These are phyloP conservation scores for Campoletis sonorensis DNA, from an alignment of 1,140 invertebrate species.

Conservation along the genomic window DNA sequence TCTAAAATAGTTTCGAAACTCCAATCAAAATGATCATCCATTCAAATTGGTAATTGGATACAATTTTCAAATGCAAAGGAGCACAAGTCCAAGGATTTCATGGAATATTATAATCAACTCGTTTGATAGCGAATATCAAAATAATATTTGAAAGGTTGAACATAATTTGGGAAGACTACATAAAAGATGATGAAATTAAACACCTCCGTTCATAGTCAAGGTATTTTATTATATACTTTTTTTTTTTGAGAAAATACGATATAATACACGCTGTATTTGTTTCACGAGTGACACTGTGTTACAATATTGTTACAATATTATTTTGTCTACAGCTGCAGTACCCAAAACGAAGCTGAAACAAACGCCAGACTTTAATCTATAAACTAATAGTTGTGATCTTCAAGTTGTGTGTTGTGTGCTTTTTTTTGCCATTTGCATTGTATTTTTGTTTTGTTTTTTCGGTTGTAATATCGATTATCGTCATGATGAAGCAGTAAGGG, in stretches of 20 bases:
- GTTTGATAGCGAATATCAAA: too few relatives aligned
- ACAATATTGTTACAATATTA: conserved; percentile 27
- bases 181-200: too few relatives aligned
- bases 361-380: conserved; percentile 1
- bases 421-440: background rate
- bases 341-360: conserved; percentile 44
- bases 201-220: conserved; percentile 47
- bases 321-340: conserved; percentile 25
- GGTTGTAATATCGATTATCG: background rate
- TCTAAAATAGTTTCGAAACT: too few relatives aligned
- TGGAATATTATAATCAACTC: too few relatives aligned
- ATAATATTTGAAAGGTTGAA: too few relatives aligned
- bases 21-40: too few relatives aligned
- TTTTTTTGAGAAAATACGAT: conserved; percentile 64
- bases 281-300: conserved; percentile 45
- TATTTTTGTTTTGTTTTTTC: background rate
- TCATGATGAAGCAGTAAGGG: background rate
- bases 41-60: too few relatives aligned
- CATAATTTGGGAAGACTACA: too few relatives aligned
- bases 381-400: background rate
- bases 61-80: too few relatives aligned
- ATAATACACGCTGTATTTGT: conserved; percentile 56
- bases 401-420: background rate
- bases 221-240: conserved; percentile 57
- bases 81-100: too few relatives aligned